These are phyloP conservation scores for Actenoides hombroni DNA, from an alignment of 2,113 vertebrate species.

Conservation along the genomic window DNA sequence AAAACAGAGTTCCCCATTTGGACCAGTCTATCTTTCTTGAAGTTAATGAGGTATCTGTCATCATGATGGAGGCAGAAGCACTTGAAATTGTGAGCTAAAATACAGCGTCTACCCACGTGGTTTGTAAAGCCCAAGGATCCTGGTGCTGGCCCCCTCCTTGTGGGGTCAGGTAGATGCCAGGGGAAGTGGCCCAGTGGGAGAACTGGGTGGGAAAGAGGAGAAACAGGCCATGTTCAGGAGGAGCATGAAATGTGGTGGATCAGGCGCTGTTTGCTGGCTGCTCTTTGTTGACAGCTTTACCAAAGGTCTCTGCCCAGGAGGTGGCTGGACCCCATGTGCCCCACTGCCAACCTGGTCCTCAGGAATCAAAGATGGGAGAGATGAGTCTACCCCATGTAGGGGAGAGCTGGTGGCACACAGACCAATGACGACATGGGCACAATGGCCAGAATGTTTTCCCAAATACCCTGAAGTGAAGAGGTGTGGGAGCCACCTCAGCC, in stretches of 20 bases:
- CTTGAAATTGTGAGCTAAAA: not conserved
- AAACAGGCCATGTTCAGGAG: not conserved
- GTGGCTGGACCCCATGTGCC: not conserved
- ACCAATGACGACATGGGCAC: not conserved
- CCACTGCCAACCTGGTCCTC: not conserved
- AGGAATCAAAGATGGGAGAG: not conserved
- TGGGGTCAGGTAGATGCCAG: accelerated
- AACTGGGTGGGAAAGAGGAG: not conserved
- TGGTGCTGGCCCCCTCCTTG: accelerated
- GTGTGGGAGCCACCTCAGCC: not conserved
- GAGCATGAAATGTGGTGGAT: not conserved
- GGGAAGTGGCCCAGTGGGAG: not conserved
- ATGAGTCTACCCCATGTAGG: not conserved
- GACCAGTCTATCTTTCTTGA: not conserved
- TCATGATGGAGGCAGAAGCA: not conserved
- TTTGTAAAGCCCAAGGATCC: not conserved
- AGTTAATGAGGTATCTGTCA: not conserved
- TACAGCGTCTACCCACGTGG: accelerated
- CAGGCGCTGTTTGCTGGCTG: not conserved
- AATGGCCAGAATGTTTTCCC: not conserved
- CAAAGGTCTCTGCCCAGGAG: not conserved
- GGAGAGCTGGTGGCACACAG: not conserved
- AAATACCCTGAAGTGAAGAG: not conserved
- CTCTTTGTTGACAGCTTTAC: not conserved
- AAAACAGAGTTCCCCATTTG: not conserved